These are phyloP conservation scores for Atherinomorus stipes DNA, from an alignment of 2,113 vertebrate species.

Conservation along the genomic window DNA sequence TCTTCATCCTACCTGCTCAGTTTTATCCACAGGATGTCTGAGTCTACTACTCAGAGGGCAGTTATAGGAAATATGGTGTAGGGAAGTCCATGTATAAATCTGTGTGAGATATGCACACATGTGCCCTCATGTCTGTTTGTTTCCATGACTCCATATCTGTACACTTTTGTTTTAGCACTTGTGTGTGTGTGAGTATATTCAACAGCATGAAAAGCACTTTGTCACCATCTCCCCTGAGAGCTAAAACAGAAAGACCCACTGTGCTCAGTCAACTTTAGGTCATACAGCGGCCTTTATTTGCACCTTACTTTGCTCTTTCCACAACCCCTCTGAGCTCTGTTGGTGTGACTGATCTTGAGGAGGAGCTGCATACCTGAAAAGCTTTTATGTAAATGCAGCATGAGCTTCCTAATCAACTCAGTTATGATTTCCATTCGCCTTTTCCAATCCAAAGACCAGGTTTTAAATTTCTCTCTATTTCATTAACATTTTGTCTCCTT, in stretches of 20 bases:
- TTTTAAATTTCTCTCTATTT: not conserved
- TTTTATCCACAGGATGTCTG: constrained; percentile 15
- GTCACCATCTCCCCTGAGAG: constrained; percentile 48
- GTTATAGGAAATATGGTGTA: constrained; percentile 10
- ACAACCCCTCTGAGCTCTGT: constrained; percentile 20
- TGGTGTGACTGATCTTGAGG: constrained; percentile 33
- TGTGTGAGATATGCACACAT: constrained; percentile 16
- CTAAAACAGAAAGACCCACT: constrained; percentile 67
- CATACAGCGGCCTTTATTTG: constrained; percentile 54
- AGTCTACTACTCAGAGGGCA: constrained; percentile 15
- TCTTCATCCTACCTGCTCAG: not conserved
- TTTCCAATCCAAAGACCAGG: not conserved
- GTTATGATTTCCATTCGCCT: not conserved
- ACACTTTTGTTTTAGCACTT: constrained; percentile 27
- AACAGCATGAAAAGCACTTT: constrained; percentile 58
- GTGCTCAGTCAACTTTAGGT: constrained; percentile 56
- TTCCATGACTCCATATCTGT: constrained; percentile 20
- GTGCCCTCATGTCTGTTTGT: constrained; percentile 29
- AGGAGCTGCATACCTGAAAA: constrained; percentile 14
- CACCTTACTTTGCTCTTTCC: constrained; percentile 17
- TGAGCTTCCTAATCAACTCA: constrained; percentile 24
- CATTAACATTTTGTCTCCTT: not conserved
- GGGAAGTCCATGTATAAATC: constrained; percentile 1
- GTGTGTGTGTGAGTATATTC: constrained; percentile 20
- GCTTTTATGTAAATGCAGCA: not conserved